Evolutionary conservation across 2,797 vertebrate genomes (phyloP), one percentile per base, ranked within the genome.

Genomic region (Enoplosus armatus): DNA sequence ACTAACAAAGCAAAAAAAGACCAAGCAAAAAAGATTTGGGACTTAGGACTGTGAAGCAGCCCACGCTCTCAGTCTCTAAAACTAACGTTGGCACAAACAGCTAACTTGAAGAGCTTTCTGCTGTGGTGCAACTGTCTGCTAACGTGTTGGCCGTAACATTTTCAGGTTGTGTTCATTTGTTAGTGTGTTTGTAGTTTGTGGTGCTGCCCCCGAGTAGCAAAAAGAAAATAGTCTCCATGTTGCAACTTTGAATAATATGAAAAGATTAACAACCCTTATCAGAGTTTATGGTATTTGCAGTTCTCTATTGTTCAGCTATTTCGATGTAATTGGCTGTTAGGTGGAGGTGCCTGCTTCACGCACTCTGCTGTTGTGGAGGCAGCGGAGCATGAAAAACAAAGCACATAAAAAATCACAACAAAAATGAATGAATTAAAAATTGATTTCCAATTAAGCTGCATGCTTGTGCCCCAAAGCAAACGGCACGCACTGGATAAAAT

Each of bases 351-450:
- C 27, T 43, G 22, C 8, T 58, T 26, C 10, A 60, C 39, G 8
- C 2, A 43, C 11, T 29, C n/a, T 26, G 27, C 51, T 70, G 12
- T 41, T 48, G 47, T 53, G 24, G 60, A 70, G 53, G 33, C 29
- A 59, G 54, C 12, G 7, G n/a, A 53, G 53, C 66, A 22, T 75
- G 43, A 47, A 53, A 66, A 50, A n/a, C 22, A 33, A n/a, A 27
- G 22, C 7, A 66, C 16, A 43, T 20, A 12, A 20, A n/a, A 11
- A 61, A 60, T 15, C 2, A 2, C 55, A 58, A 58, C 18, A 22
- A 51, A 41, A 39, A 31, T 18, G 1, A 37, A 31, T 63, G 2
- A 12, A 77, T 15, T 47, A 39, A 24, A 29, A 56, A 50, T 50
- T 1, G 15, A 58, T 54, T 63, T 72, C 39, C 26, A 63, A 50